phyloP scores from a whole-genome alignment of 2,113 vertebrate genomes.

The Tupaia tana region DNA sequence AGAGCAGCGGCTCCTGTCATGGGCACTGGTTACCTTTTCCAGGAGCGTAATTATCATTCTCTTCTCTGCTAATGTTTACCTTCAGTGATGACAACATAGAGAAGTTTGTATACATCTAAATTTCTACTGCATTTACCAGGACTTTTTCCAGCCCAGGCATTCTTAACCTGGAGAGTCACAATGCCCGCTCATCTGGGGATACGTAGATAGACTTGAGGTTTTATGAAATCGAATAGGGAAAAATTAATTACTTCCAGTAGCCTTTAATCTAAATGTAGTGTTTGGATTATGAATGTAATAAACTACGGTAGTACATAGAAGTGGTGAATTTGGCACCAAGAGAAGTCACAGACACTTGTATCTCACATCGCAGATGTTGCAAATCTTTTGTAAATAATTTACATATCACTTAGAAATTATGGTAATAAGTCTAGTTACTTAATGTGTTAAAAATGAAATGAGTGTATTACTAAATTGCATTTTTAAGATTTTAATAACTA shows the following conservation, averaged over 20 bases:
- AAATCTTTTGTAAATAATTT: slow-evolving; percentile 25
- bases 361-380: not conserved
- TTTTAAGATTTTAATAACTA: slow-evolving; percentile 36
- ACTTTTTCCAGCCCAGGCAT: not conserved
- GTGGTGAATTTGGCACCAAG: not conserved
- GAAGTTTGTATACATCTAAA: not conserved
- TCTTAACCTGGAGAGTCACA: not conserved
- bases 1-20: not conserved
- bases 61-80: not conserved
- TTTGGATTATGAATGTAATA: not conserved
- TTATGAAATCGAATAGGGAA: not conserved
- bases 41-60: not conserved
- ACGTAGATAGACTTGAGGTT: not conserved
- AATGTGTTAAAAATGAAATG: slow-evolving; percentile 30
- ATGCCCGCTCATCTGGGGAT: not conserved
- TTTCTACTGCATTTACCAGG: not conserved
- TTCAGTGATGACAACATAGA: not conserved
- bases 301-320: not conserved
- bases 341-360: not conserved
- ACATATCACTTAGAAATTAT: slow-evolving; percentile 7
- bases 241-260: not conserved
- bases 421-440: not conserved
- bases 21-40: not conserved
- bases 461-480: not conserved
- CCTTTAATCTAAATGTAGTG: not conserved